Evolutionary conservation across 2,113 vertebrate genomes (phyloP), one percentile per base, ranked within the genome.

Genomic region (Microtus ochrogaster): DNA sequence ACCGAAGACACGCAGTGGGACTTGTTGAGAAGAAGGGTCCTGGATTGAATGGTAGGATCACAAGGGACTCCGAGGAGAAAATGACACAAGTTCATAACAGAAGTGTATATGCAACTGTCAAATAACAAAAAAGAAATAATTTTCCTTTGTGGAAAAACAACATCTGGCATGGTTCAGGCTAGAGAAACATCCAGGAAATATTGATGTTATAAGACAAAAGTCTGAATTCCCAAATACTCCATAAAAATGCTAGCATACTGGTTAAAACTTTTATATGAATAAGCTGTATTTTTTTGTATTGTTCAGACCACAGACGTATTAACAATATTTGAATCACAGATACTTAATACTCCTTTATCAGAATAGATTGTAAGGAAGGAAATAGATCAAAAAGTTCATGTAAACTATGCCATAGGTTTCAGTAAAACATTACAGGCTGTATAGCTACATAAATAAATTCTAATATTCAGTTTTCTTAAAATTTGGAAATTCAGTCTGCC

Each of bases 361-460:
- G 2, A 99, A 99, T 0, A 99, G 99, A 28, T 79, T 97, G 58
- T 99, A 98, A 94, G 99, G 99, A 1, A 77, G 98, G 99, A 97
- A 99, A 99, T 97, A 99, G 99, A 7, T 99, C 99, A 0, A 99
- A 99, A 99, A 99, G 98, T 26, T 98, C 99, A 0, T 98, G 99
- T 6, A 5, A 99, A 99, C 81, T 99, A 99, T 1, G 99, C 99
- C 91, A 99, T 99, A 14, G 99, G 99, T 96, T 99, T 99, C 2
- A 99, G 99, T 12, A 99, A 99, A 61, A 9, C 19, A 58, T 58
- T 70, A 98, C 98, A 49, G 99, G 99, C 91, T 99, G 99, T 4
- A 99, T 99, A 0, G 99, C 99, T 82, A 99, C 99, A 52, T 99
- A 99, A 98, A 98, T 99, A 98, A 98, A 99, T 14, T 98, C 98